Evolutionary conservation across 2,797 vertebrate genomes (phyloP).

Genomic region (Spheniscus humboldti): DNA sequence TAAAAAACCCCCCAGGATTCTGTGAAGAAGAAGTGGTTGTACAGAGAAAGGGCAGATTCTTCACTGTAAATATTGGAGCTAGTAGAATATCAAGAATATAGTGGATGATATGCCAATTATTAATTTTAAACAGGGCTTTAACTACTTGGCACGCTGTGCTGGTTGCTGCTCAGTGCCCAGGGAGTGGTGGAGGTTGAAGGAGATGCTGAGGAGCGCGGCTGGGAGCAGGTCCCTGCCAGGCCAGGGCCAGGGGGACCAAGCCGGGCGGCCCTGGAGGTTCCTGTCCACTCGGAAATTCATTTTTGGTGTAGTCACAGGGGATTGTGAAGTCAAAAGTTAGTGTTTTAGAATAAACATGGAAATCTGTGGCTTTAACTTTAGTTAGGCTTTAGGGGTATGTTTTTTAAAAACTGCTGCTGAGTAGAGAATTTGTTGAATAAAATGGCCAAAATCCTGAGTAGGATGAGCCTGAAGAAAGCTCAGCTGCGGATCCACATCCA

Average conservation of each 20-base stretch:
- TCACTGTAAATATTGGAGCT: neutral
- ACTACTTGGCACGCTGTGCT: accelerated
- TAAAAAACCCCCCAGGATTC: no score
- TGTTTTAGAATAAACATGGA: neutral
- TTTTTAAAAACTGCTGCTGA: neutral
- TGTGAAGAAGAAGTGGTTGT: no score
- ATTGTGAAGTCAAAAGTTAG: neutral
- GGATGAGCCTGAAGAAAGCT: neutral
- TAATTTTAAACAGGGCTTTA: neutral
- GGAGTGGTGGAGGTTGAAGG: neutral
- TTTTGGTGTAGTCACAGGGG: neutral
- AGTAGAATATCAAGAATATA: neutral
- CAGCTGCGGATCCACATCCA: neutral
- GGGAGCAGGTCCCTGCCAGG: neutral
- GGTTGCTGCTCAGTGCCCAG: neutral
- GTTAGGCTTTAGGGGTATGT: neutral
- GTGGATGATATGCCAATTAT: neutral
- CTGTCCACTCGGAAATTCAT: neutral
- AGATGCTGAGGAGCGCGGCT: neutral
- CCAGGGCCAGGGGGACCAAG: neutral
- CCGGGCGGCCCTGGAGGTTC: neutral
- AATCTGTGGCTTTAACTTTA: neutral
- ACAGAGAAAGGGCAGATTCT: neutral
- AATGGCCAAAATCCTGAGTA: neutral
- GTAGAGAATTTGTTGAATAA: neutral